Base-by-base conservation (phyloP, 2,888 invertebrate species). In the Hirtodrosophila alboralis region DNA sequence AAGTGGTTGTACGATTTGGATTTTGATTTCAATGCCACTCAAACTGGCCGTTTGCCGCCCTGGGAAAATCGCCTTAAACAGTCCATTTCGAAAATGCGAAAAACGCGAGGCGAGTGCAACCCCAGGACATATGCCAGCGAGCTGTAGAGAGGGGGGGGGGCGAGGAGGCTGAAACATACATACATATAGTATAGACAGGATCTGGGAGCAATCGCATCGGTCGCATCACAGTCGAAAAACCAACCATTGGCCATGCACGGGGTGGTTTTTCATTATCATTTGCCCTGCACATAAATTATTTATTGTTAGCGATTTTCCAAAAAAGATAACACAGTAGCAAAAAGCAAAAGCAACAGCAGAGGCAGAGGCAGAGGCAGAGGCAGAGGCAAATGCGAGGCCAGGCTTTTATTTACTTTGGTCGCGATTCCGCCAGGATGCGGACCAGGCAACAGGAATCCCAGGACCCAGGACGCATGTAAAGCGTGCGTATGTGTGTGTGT, bases 51-150 rank as follows among this genome's bases (percentile, higher is more conserved):
- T 21, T 38, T 26, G 54, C 51, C 61, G 60, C 57, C 69, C 75
- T 86, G 83, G 85, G 83, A 84, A 84, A 83, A 86, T 83, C 83
- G 83, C 81, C 84, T 83, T 83, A 86, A 81, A 83, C 73, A 80
- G 81, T 71, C 80, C 84, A 79, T 79, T 85, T 73, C 66, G 69
- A 49, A 75, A 69, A 72, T 80, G 65, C 79, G 72, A 73, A 72
- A 75, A 71, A 47, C 57, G 53, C 71, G 56, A 37, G 23, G 28
- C 53, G 52, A 54, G 26, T 59, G 64, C 75, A 65, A 74, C 64
- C 71, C 71, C 75, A 41, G 10, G 4, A 9, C 10, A 16, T 3
- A n/a, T n/a, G n/a, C n/a, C n/a, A n/a, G n/a, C n/a, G n/a, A n/a
- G n/a, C n/a, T n/a, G n/a, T n/a, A n/a, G n/a, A n/a, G n/a, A n/a